Base-by-base conservation (phyloP, 64 coral and sea anemone species). In the Catalaphyllia jardinei region DNA sequence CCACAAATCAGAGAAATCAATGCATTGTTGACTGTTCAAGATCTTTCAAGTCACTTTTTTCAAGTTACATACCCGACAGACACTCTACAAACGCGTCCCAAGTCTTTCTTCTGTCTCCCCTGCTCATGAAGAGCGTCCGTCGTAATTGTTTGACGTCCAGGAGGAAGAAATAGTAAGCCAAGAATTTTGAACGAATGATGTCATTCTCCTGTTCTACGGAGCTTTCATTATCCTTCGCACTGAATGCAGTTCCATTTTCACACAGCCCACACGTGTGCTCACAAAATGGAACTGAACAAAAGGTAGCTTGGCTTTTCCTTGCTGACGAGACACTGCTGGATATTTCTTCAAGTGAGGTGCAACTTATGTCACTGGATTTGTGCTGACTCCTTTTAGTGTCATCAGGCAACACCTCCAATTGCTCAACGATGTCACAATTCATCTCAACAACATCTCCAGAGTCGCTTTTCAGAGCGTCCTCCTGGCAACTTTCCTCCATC, bases 111-210 rank as follows among this genome's bases (percentile, higher is more conserved):
- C 82, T 94, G 18, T 77, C 46, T 77, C 92, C 92, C 59, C 22
- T 69, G 7, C 50, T 84, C 54, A 94, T 17, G 10, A 63, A 38
- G 10, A 94, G 73, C 4, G 92, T 89, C 10, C 79, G 69, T 69
- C 92, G 75, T 24, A 89, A 73, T 16, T 73, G 64, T 15, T 86
- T 78, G 5, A 94, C 86, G 27, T 71, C 50, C 19, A 94, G 55
- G 28, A 94, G 71, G 18, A 52, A 67, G 77, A 89, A 94, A 94
- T 71, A 89, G 19, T 67, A 82, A 18, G 49, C 35, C 24, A 94
- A 60, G 65, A 94, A 94, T 69, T 31, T 62, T 29, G 57, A 42
- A 22, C 87, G 57, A 89, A 9, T 19, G 0, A 0, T 51, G 75
- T 89, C 87, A 20, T 1, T 38, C 9, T 88, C 27, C 52, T 63